Base-by-base conservation (phyloP, 2,113 vertebrate species). In the Pitta sordida region DNA sequence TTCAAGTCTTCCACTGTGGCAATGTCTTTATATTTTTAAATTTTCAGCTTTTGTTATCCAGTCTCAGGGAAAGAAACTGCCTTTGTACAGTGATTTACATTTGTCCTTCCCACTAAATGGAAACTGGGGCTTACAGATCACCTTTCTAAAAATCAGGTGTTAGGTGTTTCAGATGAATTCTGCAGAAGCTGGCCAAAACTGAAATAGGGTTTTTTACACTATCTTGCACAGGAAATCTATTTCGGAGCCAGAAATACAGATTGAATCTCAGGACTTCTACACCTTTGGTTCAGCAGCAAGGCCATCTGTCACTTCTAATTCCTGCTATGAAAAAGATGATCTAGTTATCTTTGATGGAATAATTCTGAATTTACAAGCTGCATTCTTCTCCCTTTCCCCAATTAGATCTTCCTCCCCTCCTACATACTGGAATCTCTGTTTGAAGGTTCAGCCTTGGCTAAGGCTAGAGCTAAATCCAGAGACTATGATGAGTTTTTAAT, bases 251-350 rank as follows among this genome's bases (percentile, higher is more conserved):
- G 64, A 87, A 93, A 83, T 83, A 82, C 56, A 93, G 90, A 78
- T 56, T 93, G 71, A 60, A 59, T 93, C 78, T 91, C 51, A 88
- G 79, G 91, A 86, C 87, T 93, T 94, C 86, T 90, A 92, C 81
- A 88, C 91, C 91, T 93, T 91, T 92, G 74, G n/a, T 94, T 96
- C 86, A 80, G 82, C 70, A 88, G 43, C 76, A 94, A 84, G 91
- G 90, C 93, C 93, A 91, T 94, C 94, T 95, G 95, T 93, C 90
- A 75, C 63, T 95, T 94, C 64, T 79, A 95, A 92, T 93, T 95
- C 81, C 86, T 85, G 77, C 74, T 91, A 90, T 58, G 91, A 90
- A 90, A 92, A 93, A 95, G 91, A 93, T 87, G 93, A 68, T 85
- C 90, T 83, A 80, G 76, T 93, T 91, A 83, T 86, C 88, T 94